These are phyloP conservation scores for Enteromius fasciolatus DNA, from an alignment of 2,797 vertebrate species.

Conservation along the genomic window DNA sequence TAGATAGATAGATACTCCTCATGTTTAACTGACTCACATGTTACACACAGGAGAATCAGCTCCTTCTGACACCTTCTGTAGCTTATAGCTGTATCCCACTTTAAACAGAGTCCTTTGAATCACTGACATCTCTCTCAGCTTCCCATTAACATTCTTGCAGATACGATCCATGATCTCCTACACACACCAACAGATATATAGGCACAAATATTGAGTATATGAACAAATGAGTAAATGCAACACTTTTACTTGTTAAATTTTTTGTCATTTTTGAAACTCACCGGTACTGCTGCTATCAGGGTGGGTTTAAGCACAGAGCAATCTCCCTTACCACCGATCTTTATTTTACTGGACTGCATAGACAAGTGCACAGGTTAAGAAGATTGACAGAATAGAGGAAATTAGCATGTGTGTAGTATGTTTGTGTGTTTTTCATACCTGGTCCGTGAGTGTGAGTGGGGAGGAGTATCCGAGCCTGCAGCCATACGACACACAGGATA, in stretches of 20 bases:
- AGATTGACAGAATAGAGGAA: neutral
- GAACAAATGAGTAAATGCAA: neutral
- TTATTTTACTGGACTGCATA: conserved; percentile 87
- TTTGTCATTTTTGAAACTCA: conserved; percentile 53
- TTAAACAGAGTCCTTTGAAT: conserved; percentile 88
- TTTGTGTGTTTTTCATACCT: conserved; percentile 73
- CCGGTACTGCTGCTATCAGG: conserved; percentile 86
- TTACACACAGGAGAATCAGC: conserved; percentile 88
- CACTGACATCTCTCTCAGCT: conserved; percentile 87
- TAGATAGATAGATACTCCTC: neutral
- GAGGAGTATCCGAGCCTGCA: conserved; percentile 89
- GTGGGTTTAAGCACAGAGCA: conserved; percentile 84
- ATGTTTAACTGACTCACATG: conserved; percentile 73
- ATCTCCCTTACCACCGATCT: conserved; percentile 86
- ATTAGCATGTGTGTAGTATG: conserved; percentile 47
- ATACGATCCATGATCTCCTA: conserved; percentile 92
- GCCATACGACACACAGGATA: conserved; percentile 87
- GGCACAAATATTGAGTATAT: conserved; percentile 7
- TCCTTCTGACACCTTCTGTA: conserved; percentile 86
- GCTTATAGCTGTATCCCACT: conserved; percentile 86
- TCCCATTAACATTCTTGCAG: conserved; percentile 89
- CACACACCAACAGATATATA: conserved; percentile 44
- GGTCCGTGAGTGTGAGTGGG: conserved; percentile 85
- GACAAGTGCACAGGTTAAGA: conserved; percentile 32
- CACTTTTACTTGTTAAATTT: no score